Evolutionary conservation across 2,113 vertebrate genomes (phyloP).

Genomic region (Miniopterus natalensis): DNA sequence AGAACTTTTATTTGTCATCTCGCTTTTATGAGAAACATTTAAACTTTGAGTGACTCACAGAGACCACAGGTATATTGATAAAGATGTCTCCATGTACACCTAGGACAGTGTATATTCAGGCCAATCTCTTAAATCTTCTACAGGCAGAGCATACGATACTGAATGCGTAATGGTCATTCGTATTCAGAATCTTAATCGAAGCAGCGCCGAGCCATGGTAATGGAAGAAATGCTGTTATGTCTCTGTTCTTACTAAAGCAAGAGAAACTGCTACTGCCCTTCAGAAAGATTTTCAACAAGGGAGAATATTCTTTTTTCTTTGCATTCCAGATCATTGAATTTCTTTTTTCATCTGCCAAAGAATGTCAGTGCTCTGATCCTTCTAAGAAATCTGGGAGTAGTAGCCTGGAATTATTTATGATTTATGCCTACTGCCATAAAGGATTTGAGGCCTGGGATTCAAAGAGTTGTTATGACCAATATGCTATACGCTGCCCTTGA

Average conservation of each 20-base stretch:
- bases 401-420: conserved; percentile 84
- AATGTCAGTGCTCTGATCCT: conserved; percentile 80
- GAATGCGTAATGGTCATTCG: not conserved
- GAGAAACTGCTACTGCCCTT: conserved; percentile 73
- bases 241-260: conserved; percentile 64
- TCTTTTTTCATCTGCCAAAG: conserved; percentile 84
- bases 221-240: conserved; percentile 51
- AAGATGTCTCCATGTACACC: not conserved
- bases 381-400: conserved; percentile 81
- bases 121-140: not conserved
- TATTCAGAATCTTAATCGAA: conserved; percentile 20
- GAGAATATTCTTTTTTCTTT: conserved; percentile 73
- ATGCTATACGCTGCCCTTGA: conserved; percentile 67
- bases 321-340: conserved; percentile 83
- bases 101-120: not conserved
- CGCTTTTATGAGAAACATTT: not conserved
- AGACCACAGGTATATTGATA: not conserved
- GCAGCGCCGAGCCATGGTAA: conserved; percentile 54
- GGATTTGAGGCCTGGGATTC: conserved; percentile 69
- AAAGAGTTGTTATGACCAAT: conserved; percentile 76
- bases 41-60: not conserved
- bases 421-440: conserved; percentile 80
- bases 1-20: not conserved
- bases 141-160: not conserved
- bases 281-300: conserved; percentile 77